A percentile compares a stretch with the other conserved stretches of the same genome.
phyloP scores from a whole-genome alignment of 2,888 invertebrate genomes.

The Tethea ocularis region DNA sequence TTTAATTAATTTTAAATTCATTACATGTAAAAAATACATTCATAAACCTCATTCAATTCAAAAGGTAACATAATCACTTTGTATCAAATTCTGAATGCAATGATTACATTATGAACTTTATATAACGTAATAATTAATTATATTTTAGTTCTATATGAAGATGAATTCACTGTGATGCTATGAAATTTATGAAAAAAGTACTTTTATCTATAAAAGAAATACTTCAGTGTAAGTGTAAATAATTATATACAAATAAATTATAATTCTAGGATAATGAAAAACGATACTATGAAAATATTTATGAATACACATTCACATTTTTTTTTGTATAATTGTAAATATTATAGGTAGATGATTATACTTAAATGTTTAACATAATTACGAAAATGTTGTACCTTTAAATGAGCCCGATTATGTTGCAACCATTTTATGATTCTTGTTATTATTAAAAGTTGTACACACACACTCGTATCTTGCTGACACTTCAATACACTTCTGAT shows the following conservation, averaged over 20 bases:
- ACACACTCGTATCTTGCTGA: too few relatives aligned
- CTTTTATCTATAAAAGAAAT: conserved; percentile 22
- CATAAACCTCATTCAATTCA: not conserved
- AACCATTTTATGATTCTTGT: not conserved
- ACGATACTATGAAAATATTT: conserved; percentile 39
- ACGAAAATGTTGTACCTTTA: conserved; percentile 1
- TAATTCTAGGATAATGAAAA: conserved; percentile 33
- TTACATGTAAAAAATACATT: not conserved
- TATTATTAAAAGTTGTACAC: not conserved
- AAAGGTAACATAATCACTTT: not conserved
- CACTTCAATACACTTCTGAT: too few relatives aligned
- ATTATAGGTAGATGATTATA: conserved; percentile 21
- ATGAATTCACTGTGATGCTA: conserved; percentile 82
- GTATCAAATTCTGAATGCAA: not conserved
- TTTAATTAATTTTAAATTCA: too few relatives aligned
- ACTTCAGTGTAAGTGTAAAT: conserved; percentile 26
- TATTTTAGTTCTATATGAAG: conserved; percentile 25
- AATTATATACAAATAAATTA: conserved; percentile 32
- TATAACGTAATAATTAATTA: conserved; percentile 10
- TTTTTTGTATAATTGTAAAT: conserved; percentile 43
- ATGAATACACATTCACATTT: conserved; percentile 42
- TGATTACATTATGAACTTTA: conserved; percentile 17
- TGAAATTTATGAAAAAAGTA: conserved; percentile 50
- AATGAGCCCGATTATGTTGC: conserved; percentile 1
- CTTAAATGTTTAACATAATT: conserved; percentile 17